Base-by-base conservation (phyloP, 2,113 vertebrate species). In the Hippocampus comes region DNA sequence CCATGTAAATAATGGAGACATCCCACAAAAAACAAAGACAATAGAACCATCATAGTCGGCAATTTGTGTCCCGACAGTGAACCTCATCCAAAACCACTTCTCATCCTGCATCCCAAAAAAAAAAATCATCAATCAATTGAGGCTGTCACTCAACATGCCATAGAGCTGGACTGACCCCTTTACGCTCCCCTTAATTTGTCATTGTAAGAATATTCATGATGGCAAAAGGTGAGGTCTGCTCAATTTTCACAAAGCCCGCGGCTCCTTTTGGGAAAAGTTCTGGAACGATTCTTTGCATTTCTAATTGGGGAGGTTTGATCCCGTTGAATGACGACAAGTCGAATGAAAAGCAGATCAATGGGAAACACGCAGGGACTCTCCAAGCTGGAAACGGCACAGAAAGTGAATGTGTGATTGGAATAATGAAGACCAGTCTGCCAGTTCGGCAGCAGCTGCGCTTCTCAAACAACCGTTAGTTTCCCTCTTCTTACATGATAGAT, bases 271-370 rank as follows among this genome's bases (percentile, higher is more conserved):
- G 63, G 63, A 21, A 64, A 79, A 67, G 43, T 71, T 66, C 12
- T 10, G 53, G 12, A 66, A 43, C 60, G 63, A 69, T 48, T 18
- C 48, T 84, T 67, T 57, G 25, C 72, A 77, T 82, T 79, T 67
- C 70, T 72, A 81, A 70, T 48, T 69, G 55, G 53, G 18, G 67
- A 46, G 48, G 75, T 75, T 70, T 61, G 59, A 48, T 68, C 68
- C 15, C 3, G 21, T 21, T 60, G 64, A 76, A 78, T 81, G 75
- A 83, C 75, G 76, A 70, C 1, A 67, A n/a, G 70, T 46, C 71
- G 67, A 82, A 67, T 70, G 77, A 82, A 77, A 91, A 90, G 81
- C 85, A 88, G 78, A 90, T 90, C 82, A 83, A 82, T 82, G 82
- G 79, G 82, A 86, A 71, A 55, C 76, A 80, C 88, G 81, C 74